Base-by-base conservation (phyloP, 2,888 invertebrate genomes). In the Bellardia pandia region DNA sequence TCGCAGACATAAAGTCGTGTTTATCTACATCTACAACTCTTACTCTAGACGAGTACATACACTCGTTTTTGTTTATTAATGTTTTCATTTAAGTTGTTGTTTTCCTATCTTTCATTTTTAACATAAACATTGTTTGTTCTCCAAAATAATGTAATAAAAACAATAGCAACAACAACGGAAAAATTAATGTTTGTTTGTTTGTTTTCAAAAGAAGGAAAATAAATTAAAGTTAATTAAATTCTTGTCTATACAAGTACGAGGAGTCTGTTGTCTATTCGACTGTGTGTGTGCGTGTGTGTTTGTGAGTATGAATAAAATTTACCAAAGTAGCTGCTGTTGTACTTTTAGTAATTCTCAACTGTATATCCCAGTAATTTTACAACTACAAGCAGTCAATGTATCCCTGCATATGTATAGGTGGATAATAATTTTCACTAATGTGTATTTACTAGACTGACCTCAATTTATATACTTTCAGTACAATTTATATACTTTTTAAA, bases 221-320 rank as follows among this genome's bases (percentile, higher is more conserved):
- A 87, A 87, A 87, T 87, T 87, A 85, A 87, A 87, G 85, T 87
- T 87, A 87, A 85, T 87, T 87, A 87, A 87, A 87, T 87, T 85
- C 69, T 87, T 87, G 85, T 78, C 85, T 78, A 48, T 79, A 68
- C 60, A 79, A 60, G 23, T 33, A 40, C 48, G 7, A 74, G 37
- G 16, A 48, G 30, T 68, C 68, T 51, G 76, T 79, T 81, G 56
- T 76, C 40, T 76, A 77, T 68, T 6, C 37, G 3, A 33, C 33
- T 37, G 6, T 6, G 4, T 37, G 6, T 37, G 37, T 37, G 37
- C 5, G 37, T 5, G 6, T 37, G 37, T 4, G 37, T 3, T 6
- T 37, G 37, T 0, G 5, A 5, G 5, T 37, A 37, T 6, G 6
- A 4, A 37, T 23, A 23, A 23, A 23, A 23, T 23, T 23, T 23